A percentile compares a stretch with the other conserved stretches of the same genome.
These are phyloP conservation scores for Neodon shergylaensis DNA, from an alignment of 2,113 vertebrate species.

Conservation along the genomic window DNA sequence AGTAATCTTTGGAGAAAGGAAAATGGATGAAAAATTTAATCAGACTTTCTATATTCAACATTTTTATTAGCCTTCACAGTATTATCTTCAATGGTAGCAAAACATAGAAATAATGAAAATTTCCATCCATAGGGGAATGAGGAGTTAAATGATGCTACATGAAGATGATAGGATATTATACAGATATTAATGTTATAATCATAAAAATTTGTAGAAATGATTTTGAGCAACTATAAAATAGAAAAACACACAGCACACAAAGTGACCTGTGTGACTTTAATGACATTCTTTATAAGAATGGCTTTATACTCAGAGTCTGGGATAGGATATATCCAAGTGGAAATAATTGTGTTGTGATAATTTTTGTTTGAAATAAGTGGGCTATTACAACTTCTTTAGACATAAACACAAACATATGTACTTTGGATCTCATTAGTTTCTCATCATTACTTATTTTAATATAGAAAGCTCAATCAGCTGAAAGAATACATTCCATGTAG, in stretches of 20 bases:
- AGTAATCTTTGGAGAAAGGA: constrained; percentile 23
- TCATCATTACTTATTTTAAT: constrained; percentile 57
- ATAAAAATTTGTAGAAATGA: background rate
- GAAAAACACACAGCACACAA: constrained; percentile 26
- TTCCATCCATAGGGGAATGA: background rate
- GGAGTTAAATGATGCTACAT: background rate
- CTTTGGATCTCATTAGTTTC: constrained; percentile 48
- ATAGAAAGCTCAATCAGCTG: constrained; percentile 10
- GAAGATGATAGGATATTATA: background rate
- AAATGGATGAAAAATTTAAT: constrained; percentile 51
- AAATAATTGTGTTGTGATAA: constrained; percentile 37
- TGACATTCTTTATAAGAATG: background rate
- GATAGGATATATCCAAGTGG: background rate
- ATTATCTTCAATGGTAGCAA: constrained; percentile 10
- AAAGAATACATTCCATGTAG: constrained; percentile 52
- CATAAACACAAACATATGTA: constrained; percentile 26
- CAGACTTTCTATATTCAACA: constrained; percentile 45
- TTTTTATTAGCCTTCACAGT: constrained; percentile 34
- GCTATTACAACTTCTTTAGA: constrained; percentile 37
- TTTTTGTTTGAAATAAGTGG: constrained; percentile 53
- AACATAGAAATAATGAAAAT: constrained; percentile 41
- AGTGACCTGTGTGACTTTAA: background rate
- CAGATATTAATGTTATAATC: constrained; percentile 21
- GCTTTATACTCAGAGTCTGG: background rate
- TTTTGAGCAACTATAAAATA: constrained; percentile 58